These are phyloP conservation scores for Cyclura pinguis DNA, from an alignment of 2,797 vertebrate genomes.

Conservation along the genomic window DNA sequence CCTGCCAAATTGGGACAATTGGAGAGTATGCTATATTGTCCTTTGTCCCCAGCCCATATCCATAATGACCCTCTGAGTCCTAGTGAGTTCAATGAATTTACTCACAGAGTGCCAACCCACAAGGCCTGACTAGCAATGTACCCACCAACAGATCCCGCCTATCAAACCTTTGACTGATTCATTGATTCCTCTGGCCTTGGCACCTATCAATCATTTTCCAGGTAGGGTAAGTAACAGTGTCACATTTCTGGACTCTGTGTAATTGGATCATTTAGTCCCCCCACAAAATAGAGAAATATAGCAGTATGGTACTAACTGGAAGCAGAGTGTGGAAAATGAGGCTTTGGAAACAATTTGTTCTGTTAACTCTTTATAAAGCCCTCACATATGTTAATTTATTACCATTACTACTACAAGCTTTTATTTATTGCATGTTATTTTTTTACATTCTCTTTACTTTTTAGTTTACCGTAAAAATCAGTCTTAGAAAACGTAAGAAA, in stretches of 20 bases:
- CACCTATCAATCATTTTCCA: not conserved
- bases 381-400: no score
- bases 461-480: no score
- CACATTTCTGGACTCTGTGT: not conserved
- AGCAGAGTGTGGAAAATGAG: no score
- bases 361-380: no score
- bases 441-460: no score
- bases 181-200: not conserved
- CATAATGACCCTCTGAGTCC: not conserved
- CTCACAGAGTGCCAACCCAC: not conserved
- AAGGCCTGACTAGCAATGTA: no score
- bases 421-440: no score
- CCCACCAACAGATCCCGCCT: not conserved
- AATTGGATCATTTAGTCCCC: not conserved
- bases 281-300: not conserved
- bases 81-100: not conserved
- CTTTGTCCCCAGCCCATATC: not conserved
- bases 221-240: not conserved
- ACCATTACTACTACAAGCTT: no score
- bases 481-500: no score
- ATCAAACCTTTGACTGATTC: not conserved
- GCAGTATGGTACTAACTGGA: no score
- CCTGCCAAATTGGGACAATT: no score
- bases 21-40: not conserved
- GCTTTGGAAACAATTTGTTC: no score